Conservation (phyloP, 1,140 invertebrate species). For the Euglossa dilemma region DNA sequence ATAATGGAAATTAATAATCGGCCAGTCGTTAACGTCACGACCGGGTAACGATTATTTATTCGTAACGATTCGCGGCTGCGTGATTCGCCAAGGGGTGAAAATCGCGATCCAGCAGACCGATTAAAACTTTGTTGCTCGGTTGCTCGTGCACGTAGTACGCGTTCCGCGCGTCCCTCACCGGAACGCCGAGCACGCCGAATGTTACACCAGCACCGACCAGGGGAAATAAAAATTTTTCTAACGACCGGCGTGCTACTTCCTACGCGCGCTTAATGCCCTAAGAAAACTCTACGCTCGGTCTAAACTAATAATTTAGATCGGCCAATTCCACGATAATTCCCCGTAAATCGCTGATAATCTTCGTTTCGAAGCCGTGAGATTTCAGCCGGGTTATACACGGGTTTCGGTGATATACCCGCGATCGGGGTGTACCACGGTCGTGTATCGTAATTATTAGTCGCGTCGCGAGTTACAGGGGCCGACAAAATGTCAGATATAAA, state of each 20-base stretch:
- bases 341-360: background rate
- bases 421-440: background rate
- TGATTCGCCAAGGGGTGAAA: constrained; percentile 10
- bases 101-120: background rate
- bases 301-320: background rate
- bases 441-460: constrained; percentile 23
- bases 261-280: background rate
- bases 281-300: background rate
- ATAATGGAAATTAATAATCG: constrained; percentile 53
- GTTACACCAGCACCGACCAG: background rate
- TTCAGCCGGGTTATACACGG: no score
- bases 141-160: background rate
- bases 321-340: background rate
- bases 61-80: constrained; percentile 21
- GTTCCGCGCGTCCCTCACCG: background rate
- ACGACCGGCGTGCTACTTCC: background rate
- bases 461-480: constrained; percentile 5
- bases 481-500: constrained; percentile 44
- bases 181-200: background rate
- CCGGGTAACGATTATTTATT: constrained; percentile 25
- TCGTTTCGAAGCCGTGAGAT: background rate
- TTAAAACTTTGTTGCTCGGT: background rate
- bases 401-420: background rate
- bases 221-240: constrained; percentile 6
- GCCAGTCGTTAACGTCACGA: constrained; percentile 25